These are phyloP conservation scores for Galendromus occidentalis DNA, from an alignment of 1,140 invertebrate genomes.

Conservation along the genomic window DNA sequence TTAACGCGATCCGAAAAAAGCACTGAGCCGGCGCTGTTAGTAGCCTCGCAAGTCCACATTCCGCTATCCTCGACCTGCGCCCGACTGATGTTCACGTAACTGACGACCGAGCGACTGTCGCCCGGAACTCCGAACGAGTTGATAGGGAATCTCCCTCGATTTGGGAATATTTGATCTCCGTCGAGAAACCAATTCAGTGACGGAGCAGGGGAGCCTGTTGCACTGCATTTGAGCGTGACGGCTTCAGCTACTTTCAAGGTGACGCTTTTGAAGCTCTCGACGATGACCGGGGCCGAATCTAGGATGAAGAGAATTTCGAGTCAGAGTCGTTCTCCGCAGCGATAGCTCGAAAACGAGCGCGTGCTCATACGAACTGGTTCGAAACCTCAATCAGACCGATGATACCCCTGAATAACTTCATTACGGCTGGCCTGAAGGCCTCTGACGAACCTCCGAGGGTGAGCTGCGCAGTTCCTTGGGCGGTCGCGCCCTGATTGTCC, in stretches of 20 bases:
- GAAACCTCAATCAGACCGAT: no score
- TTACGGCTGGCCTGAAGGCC: no score
- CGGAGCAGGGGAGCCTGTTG: constrained; percentile 22
- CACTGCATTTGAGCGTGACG: constrained; percentile 22
- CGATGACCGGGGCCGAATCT: constrained; percentile 22
- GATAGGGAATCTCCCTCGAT: background rate
- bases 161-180: background rate
- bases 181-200: background rate
- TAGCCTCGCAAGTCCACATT: constrained; percentile 26
- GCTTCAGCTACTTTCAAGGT: constrained; percentile 19
- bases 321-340: no score
- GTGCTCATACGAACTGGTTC: no score
- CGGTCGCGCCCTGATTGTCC: constrained; percentile 46
- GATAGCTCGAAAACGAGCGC: no score
- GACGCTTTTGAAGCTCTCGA: constrained; percentile 20
- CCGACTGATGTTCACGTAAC: constrained; percentile 58
- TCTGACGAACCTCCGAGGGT: constrained; percentile 44
- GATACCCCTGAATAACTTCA: no score
- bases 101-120: constrained; percentile 38
- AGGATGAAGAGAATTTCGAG: background rate
- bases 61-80: constrained; percentile 27
- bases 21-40: constrained; percentile 38
- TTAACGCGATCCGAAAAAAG: constrained; percentile 60
- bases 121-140: constrained; percentile 6
- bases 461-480: constrained; percentile 55